Base-by-base conservation (phyloP, 2,888 invertebrate genomes). In the Cosmopolites sordidus region DNA sequence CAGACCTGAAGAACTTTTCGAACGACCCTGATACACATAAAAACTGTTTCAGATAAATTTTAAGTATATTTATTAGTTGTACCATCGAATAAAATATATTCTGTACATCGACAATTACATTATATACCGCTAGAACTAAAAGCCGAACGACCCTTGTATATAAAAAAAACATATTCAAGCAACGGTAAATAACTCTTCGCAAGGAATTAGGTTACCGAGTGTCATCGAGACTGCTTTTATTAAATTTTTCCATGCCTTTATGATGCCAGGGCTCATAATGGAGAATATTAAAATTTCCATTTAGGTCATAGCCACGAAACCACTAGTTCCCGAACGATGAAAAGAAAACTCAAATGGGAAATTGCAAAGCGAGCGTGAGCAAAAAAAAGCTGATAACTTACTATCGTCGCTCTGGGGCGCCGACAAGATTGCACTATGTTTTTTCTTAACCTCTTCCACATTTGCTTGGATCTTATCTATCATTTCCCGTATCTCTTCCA, bases 401-500 rank as follows among this genome's bases (percentile, higher is more conserved):
- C 94, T 97, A 82, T 97, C 97, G 82, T 98, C 97, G 75, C 95
- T 94, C 76, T 95, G 94, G 66, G 97, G 97, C 68, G 96, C 96
- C 71, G 97, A 96, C 71, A 99, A 82, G 73, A 99, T 99, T 78
- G 95, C 92, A 80, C 97, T 97, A 80, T 99, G 99, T 83, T 97
- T 97, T 84, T 96, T 97, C 86, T 99, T 99, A 59, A 99, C 98
- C 76, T 98, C 97, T 74, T 99, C 98, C 64, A 99, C 99, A 83
- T 97, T 98, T 71, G 91, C 89, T 77, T 97, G 95, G 74, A 99
- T 98, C 82, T 94, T 94, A 78, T 99, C 98, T 82, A 99, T 98
- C 92, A 97, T 98, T 78, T 94, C 95, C 70, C 98, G 88, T 77
- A 99, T 98, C 81, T 99, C 98, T 79, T 99, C 98, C 78, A 98